A percentile compares a stretch with the other conserved stretches of the same genome.
Conservation (phyloP, 2,113 vertebrate species). For the Rhinogobius similis region DNA sequence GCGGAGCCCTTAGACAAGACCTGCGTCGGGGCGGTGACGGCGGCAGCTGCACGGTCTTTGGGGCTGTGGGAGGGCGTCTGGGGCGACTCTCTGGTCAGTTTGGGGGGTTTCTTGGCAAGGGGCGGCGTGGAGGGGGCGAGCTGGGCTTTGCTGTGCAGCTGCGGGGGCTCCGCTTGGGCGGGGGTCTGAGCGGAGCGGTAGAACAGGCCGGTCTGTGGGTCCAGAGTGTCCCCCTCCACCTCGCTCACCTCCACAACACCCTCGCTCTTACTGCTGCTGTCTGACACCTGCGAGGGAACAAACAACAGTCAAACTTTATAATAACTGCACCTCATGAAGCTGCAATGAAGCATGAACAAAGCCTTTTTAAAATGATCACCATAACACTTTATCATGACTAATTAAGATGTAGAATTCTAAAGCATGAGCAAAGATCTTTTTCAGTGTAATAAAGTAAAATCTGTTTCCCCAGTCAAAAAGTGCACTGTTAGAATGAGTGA, state of each 20-base stretch:
- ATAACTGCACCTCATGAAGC: too few relatives aligned
- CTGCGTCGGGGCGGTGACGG: slow-evolving; percentile 31
- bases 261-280: slow-evolving; percentile 80
- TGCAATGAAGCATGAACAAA: too few relatives aligned
- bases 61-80: slow-evolving; percentile 49
- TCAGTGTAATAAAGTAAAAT: too few relatives aligned
- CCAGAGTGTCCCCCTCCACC: slow-evolving; percentile 94
- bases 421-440: too few relatives aligned
- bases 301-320: background rate
- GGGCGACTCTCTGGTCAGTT: slow-evolving; percentile 67
- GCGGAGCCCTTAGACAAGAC: slow-evolving; percentile 41
- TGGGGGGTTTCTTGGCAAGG: slow-evolving; percentile 82
- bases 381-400: too few relatives aligned
- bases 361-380: too few relatives aligned
- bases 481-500: too few relatives aligned
- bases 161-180: slow-evolving; percentile 69
- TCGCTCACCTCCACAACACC: slow-evolving; percentile 87
- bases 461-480: too few relatives aligned
- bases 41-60: slow-evolving; percentile 83
- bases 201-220: slow-evolving; percentile 97
- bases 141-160: slow-evolving; percentile 69
- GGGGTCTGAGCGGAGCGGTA: slow-evolving; percentile 84
- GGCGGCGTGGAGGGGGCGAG: slow-evolving; percentile 73
- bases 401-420: too few relatives aligned
- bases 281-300: slow-evolving; percentile 73